These are phyloP conservation scores for Pseudomyrmex sp. DNA, from an alignment of 1,140 invertebrate genomes.

Conservation along the genomic window DNA sequence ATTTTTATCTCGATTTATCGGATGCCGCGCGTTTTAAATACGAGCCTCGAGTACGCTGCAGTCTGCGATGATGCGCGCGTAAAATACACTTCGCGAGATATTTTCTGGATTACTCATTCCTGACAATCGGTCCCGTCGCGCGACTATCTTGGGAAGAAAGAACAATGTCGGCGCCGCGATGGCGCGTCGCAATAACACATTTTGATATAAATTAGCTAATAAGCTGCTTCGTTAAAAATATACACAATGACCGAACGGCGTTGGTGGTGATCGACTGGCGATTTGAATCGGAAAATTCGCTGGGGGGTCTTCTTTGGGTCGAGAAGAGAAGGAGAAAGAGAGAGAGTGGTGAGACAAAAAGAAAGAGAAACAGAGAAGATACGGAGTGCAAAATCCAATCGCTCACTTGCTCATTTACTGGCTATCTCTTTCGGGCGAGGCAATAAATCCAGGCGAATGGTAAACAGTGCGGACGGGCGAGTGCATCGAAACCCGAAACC, in stretches of 20 bases:
- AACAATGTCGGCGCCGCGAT: slow-evolving; percentile 61
- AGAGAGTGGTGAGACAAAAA: neutral
- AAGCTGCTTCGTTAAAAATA: slow-evolving; percentile 72
- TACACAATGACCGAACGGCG: slow-evolving; percentile 61
- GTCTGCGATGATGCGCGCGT: neutral
- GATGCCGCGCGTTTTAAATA: neutral
- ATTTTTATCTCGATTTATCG: neutral
- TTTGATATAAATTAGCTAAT: slow-evolving; percentile 75
- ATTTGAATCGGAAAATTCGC: neutral
- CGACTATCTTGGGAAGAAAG: slow-evolving; percentile 42
- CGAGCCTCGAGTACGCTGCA: no score
- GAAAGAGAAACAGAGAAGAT: neutral
- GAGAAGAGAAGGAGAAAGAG: neutral
- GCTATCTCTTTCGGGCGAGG: slow-evolving; percentile 70
- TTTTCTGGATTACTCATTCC: slow-evolving; percentile 59
- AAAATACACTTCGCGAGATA: neutral
- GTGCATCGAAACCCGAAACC: slow-evolving; percentile 83
- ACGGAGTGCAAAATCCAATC: slow-evolving; percentile 72
- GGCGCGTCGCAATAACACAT: slow-evolving; percentile 71
- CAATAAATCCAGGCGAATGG: slow-evolving; percentile 83
- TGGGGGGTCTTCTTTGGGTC: neutral
- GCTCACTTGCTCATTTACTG: slow-evolving; percentile 71
- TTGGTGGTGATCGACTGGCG: slow-evolving; percentile 63
- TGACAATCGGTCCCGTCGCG: slow-evolving; percentile 23
- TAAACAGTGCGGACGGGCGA: slow-evolving; percentile 80